Conservation (phyloP, 2,113 vertebrate species). For the Hippocampus barbouri region DNA sequence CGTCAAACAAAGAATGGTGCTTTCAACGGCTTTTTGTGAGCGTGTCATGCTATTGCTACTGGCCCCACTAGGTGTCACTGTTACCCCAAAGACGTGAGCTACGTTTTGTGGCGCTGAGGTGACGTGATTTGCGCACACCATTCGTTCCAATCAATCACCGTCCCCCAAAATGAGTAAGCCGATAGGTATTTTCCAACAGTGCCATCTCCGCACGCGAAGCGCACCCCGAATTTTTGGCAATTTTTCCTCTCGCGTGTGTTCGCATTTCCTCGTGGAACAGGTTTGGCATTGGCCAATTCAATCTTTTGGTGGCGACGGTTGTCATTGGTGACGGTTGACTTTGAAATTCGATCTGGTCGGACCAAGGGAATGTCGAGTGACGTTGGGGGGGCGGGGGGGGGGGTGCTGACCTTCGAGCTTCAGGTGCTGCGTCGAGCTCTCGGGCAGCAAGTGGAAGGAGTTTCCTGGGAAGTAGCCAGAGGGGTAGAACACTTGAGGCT, state of each 20-base stretch:
- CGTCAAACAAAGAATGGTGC: too few species aligned
- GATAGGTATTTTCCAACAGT: slow-evolving; percentile 3
- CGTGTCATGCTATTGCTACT: not conserved
- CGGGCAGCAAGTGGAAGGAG: slow-evolving; percentile 83
- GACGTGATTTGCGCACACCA: not conserved
- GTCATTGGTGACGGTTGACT: not conserved
- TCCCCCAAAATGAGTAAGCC: too few species aligned
- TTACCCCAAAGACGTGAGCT: not conserved
- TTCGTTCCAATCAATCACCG: not conserved
- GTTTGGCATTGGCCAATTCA: slow-evolving; percentile 55
- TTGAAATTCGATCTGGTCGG: not conserved
- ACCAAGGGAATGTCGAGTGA: not conserved
- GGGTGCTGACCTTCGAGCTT: slow-evolving; percentile 84
- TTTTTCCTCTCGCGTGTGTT: slow-evolving; percentile 29
- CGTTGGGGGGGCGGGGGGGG: too few species aligned
- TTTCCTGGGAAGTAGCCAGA: slow-evolving; percentile 87
- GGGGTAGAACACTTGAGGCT: slow-evolving; percentile 81
- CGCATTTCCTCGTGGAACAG: slow-evolving; percentile 67
- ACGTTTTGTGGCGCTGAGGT: not conserved
- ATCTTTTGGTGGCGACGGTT: not conserved
- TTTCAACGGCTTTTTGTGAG: not conserved
- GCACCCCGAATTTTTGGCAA: not conserved
- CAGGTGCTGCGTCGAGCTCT: slow-evolving; percentile 81
- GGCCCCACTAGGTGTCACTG: slow-evolving; percentile 47
- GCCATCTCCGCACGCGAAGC: not conserved